Evolutionary conservation across 2,888 invertebrate genomes (phyloP).

Genomic region (Drosophila mettleri): DNA sequence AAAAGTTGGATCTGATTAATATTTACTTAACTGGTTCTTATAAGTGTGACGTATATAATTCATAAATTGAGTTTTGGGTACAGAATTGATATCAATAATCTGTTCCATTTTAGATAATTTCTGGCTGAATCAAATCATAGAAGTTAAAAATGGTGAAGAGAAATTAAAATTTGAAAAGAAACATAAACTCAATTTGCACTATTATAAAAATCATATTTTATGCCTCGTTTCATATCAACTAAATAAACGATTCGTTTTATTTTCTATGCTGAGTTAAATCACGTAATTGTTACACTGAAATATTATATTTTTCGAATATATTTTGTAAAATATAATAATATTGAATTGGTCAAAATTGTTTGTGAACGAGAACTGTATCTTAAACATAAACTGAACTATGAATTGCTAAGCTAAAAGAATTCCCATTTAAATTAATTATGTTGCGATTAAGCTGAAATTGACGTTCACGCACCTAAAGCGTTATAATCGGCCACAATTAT

Average conservation of each 20-base stretch:
- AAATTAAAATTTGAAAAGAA: too few species aligned
- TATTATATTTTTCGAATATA: not conserved
- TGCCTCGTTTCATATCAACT: too few species aligned
- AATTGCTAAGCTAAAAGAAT: not conserved
- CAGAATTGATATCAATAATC: too few species aligned
- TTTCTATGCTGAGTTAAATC: too few species aligned
- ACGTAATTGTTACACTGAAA: too few species aligned
- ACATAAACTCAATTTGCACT: too few species aligned
- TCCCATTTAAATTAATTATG: conserved; percentile 33
- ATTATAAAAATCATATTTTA: too few species aligned
- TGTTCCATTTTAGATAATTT: too few species aligned
- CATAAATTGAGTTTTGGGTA: not conserved
- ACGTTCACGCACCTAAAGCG: conserved; percentile 30
- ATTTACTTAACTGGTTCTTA: not conserved
- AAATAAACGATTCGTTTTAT: too few species aligned
- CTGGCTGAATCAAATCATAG: too few species aligned
- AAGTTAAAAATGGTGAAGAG: too few species aligned
- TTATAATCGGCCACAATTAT: conserved; percentile 34
- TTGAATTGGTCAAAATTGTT: not conserved
- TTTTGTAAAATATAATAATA: not conserved
- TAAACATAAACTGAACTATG: not conserved
- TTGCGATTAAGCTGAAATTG: conserved; percentile 38
- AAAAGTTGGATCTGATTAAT: not conserved
- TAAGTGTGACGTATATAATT: not conserved
- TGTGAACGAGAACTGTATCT: not conserved